Percentiles rank a stretch among this genome's conserved stretches.
These are phyloP conservation scores for Diplodus puntazzo DNA, from an alignment of 2,797 vertebrate genomes.

Conservation along the genomic window DNA sequence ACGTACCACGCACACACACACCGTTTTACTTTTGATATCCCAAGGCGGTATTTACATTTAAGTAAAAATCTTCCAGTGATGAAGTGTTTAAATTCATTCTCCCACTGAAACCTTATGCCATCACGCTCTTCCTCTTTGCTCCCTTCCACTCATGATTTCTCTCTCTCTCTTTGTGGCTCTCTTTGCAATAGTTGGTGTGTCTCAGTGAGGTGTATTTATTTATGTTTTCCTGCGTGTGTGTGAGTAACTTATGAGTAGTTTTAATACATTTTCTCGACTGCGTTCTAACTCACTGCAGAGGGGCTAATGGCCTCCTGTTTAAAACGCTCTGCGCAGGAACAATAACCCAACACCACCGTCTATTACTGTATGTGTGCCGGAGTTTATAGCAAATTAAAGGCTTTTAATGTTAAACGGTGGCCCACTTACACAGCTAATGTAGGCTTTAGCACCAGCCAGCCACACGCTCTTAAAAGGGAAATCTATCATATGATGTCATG, in stretches of 20 bases:
- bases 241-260: conserved; percentile 71
- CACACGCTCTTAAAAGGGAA: conserved; percentile 83
- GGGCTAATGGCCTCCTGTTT: conserved; percentile 81
- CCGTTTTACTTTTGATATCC: conserved; percentile 75
- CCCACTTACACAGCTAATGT: conserved; percentile 84
- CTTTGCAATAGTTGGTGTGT: conserved; percentile 17
- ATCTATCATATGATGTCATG: conserved; percentile 89
- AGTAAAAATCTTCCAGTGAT: conserved; percentile 77
- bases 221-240: conserved; percentile 36
- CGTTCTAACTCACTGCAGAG: conserved; percentile 70
- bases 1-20: conserved; percentile 60
- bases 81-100: conserved; percentile 76
- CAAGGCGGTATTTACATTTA: conserved; percentile 77
- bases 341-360: conserved; percentile 80
- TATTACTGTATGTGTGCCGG: conserved; percentile 82
- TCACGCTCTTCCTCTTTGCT: conserved; percentile 46
- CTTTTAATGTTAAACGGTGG: conserved; percentile 86
- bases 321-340: conserved; percentile 79
- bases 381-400: conserved; percentile 89
- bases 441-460: conserved; percentile 82
- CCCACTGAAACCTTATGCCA: conserved; percentile 73
- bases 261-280: conserved; percentile 73
- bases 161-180: conserved; percentile 31
- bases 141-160: conserved; percentile 22
- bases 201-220: conserved; percentile 49